Evolutionary conservation across 2,113 vertebrate genomes (phyloP), one percentile per base, ranked within the genome.

Genomic region (Chlamydotis undulata): DNA sequence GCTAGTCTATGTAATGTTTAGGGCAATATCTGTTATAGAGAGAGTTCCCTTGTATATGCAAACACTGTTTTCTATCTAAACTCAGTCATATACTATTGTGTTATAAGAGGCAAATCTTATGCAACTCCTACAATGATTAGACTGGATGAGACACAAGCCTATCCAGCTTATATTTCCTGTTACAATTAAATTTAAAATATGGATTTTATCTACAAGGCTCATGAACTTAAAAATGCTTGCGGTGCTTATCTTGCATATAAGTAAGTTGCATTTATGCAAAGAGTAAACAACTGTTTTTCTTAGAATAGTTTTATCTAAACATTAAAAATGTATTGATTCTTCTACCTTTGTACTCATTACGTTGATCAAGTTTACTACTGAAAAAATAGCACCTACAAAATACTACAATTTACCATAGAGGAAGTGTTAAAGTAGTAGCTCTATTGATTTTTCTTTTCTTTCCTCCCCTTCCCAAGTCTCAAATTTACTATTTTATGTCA

Each of bases 401-500:
- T 79, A 25, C 60, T 91, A 74, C 31, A 69, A 49, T 83, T 93
- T 97, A 49, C 80, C 7, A 26, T 25, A 64, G 17, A 88, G 39
- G 23, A 87, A 94, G 14, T 37, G 4, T 92, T 93, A 90, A 91
- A 95, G n/a, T 79, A 68, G 74, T 73, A 43, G 21, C n/a, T 81
- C 23, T 94, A 63, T 79, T 65, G 60, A 89, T 90, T 92, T 81
- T 81, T 68, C n/a, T 50, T 84, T 94, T 41, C 56, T 49, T 65
- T 35, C 16, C 4, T 83, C 8, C 13, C 1, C 6, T 12, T 67
- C 10, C 4, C 56, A 85, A 63, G 59, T 35, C 85, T 96, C 84
- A 7, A 2, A 82, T 96, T 96, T 97, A 65, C 68, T 64, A 52
- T 79, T 80, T 93, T 94, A 68, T 93, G 86, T 89, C 70, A n/a